These are phyloP conservation scores for Lerema accius DNA, from an alignment of 1,140 invertebrate species.

Conservation along the genomic window DNA sequence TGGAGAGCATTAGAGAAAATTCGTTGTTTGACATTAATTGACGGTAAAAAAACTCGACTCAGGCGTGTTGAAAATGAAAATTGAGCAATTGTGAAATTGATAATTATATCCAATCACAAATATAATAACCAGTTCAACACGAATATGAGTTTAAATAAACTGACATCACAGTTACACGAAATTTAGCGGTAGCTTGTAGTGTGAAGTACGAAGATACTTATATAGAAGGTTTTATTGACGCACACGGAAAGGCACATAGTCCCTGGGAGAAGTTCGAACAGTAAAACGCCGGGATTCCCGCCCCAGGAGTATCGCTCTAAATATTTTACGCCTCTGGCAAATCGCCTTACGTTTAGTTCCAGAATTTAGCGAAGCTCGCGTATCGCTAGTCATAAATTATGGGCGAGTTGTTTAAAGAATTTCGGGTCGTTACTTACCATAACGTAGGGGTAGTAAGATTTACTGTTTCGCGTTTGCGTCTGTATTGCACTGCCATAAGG, in stretches of 20 bases:
- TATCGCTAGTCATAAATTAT: slow-evolving; percentile 23
- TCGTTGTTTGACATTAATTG: too few relatives aligned
- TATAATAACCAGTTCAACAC: too few relatives aligned
- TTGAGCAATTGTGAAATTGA: too few relatives aligned
- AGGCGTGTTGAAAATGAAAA: too few relatives aligned
- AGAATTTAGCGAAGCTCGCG: slow-evolving; percentile 14
- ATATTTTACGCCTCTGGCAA: slow-evolving; percentile 23
- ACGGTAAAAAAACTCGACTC: too few relatives aligned
- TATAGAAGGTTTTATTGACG: slow-evolving; percentile 16
- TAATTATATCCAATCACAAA: too few relatives aligned
- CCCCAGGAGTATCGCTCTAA: slow-evolving; percentile 11
- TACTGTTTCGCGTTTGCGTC: neutral
- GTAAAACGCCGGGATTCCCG: slow-evolving; percentile 17
- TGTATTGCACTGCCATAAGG: slow-evolving; percentile 3
- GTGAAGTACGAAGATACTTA: neutral
- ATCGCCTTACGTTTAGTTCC: slow-evolving; percentile 21
- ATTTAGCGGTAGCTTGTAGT: too few relatives aligned
- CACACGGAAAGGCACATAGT: slow-evolving; percentile 7
- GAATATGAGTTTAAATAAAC: too few relatives aligned
- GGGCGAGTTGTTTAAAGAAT: slow-evolving; percentile 23
- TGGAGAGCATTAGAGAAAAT: neutral
- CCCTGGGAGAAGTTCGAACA: slow-evolving; percentile 12
- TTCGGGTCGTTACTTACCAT: slow-evolving; percentile 9
- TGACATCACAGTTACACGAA: neutral
- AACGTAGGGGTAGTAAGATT: neutral